These are phyloP conservation scores for Bombyx mori DNA, from an alignment of 1,140 invertebrate genomes.

Conservation along the genomic window DNA sequence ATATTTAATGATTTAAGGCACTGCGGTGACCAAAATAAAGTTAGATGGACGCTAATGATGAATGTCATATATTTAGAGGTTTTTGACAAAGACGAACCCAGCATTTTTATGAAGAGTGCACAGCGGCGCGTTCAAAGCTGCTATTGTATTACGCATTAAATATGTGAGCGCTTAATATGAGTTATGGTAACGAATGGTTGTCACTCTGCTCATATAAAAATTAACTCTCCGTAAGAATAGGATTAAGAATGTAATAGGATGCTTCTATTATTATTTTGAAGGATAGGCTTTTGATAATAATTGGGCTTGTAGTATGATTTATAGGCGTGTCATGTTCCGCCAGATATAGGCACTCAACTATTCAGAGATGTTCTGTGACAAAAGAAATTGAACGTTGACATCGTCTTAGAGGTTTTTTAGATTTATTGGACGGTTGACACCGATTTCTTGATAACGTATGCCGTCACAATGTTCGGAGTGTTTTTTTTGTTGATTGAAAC, in stretches of 20 bases:
- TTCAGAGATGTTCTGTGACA: conserved; percentile 15
- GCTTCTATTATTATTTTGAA: conserved; percentile 38
- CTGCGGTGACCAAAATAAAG: conserved; percentile 20
- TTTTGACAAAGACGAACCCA: not conserved
- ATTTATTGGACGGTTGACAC: conserved; percentile 15
- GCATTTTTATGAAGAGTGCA: conserved; percentile 4
- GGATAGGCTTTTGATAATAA: conserved; percentile 51
- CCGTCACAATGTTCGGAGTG: too few relatives aligned
- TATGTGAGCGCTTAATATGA: conserved; percentile 52
- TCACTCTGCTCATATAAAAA: conserved; percentile 56
- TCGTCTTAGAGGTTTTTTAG: conserved; percentile 17
- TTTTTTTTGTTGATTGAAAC: too few relatives aligned
- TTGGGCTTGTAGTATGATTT: conserved; percentile 58
- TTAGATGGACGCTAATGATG: conserved; percentile 48
- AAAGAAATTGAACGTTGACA: conserved; percentile 25
- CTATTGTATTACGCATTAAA: conserved; percentile 44
- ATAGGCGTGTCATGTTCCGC: conserved; percentile 30
- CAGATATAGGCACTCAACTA: not conserved
- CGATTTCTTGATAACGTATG: too few relatives aligned
- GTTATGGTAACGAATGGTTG: conserved; percentile 41
- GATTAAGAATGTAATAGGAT: conserved; percentile 47
- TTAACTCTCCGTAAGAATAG: conserved; percentile 50
- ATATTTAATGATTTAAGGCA: too few relatives aligned
- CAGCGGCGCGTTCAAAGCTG: conserved; percentile 18
- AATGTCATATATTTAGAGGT: conserved; percentile 52